phyloP scores from a whole-genome alignment of 1,140 invertebrate genomes.

The Anadara kagoshimensis region DNA sequence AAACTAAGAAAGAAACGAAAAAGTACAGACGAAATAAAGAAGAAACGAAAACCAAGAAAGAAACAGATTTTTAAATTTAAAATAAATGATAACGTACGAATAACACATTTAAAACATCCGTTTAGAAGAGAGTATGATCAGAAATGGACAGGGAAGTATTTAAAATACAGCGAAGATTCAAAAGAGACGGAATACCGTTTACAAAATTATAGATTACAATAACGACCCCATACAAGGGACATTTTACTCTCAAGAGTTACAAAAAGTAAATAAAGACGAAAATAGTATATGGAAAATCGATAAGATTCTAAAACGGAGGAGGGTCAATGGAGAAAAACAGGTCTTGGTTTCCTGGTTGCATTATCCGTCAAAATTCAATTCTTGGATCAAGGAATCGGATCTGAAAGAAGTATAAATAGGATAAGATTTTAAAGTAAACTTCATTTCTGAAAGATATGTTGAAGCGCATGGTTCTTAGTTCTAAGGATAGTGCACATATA shows the following conservation, averaged over 20 bases:
- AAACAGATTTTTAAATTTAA: slow-evolving; percentile 18
- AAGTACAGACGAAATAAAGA: not conserved
- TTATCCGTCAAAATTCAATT: slow-evolving; percentile 8
- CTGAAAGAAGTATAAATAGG: too few species aligned
- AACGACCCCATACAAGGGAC: not conserved
- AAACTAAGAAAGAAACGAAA: not conserved
- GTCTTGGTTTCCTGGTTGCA: not conserved
- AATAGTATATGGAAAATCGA: slow-evolving; percentile 1
- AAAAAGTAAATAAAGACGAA: slow-evolving; percentile 2
- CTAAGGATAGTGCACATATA: slow-evolving; percentile 10
- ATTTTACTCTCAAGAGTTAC: slow-evolving; percentile 12
- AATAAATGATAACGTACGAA: slow-evolving; percentile 17
- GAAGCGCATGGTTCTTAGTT: slow-evolving; percentile 14
- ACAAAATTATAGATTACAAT: slow-evolving; percentile 2
- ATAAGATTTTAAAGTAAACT: too few species aligned
- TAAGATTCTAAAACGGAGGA: slow-evolving; percentile 1
- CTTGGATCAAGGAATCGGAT: not conserved
- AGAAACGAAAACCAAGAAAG: not conserved
- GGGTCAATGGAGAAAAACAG: not conserved
- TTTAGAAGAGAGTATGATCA: slow-evolving; percentile 18
- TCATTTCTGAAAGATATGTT: too few species aligned
- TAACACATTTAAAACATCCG: slow-evolving; percentile 20
- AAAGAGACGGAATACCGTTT: slow-evolving; percentile 1
- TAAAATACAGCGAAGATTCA: slow-evolving; percentile 1
- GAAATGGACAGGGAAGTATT: slow-evolving; percentile 29